Conservation (phyloP, 2,797 vertebrate species). For the Diplodus sargus region DNA sequence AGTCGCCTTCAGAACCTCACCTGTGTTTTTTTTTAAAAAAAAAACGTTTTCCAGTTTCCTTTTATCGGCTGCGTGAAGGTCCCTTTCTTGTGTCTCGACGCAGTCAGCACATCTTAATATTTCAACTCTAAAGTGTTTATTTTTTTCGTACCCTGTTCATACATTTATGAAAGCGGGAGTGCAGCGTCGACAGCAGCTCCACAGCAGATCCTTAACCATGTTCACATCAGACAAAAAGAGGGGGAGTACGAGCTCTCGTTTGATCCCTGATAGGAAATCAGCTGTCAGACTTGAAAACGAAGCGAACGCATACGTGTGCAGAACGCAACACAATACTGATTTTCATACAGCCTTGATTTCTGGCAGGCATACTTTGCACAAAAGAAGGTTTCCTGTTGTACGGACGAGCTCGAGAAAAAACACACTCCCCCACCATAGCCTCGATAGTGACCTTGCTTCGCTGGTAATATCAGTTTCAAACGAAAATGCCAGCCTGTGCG, state of each 20-base stretch:
- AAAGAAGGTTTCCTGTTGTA: slow-evolving; percentile 35
- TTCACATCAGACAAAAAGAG: slow-evolving; percentile 27
- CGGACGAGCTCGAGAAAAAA: slow-evolving; percentile 24
- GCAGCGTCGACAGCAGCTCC: slow-evolving; percentile 30
- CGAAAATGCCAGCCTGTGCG: slow-evolving; percentile 31
- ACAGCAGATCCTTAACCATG: slow-evolving; percentile 37
- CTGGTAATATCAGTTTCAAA: slow-evolving; percentile 63
- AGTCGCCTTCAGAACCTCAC: not conserved
- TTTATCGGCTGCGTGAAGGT: not conserved
- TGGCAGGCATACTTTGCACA: slow-evolving; percentile 14
- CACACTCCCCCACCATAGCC: slow-evolving; percentile 24
- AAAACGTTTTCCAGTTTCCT: not conserved
- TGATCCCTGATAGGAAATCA: slow-evolving; percentile 49
- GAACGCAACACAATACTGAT: slow-evolving; percentile 4
- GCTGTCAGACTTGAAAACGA: slow-evolving; percentile 34
- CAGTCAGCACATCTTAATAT: slow-evolving; percentile 56
- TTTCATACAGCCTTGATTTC: slow-evolving; percentile 16
- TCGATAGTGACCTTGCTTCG: slow-evolving; percentile 55
- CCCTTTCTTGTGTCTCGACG: slow-evolving; percentile 7
- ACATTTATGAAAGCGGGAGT: slow-evolving; percentile 60
- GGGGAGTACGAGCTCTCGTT: slow-evolving; percentile 28
- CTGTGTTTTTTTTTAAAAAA: not conserved
- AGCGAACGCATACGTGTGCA: not conserved
- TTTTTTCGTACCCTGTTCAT: slow-evolving; percentile 52
- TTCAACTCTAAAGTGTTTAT: slow-evolving; percentile 59